These are phyloP conservation scores for Penelope pileata DNA, from an alignment of 2,113 vertebrate species.

Conservation along the genomic window DNA sequence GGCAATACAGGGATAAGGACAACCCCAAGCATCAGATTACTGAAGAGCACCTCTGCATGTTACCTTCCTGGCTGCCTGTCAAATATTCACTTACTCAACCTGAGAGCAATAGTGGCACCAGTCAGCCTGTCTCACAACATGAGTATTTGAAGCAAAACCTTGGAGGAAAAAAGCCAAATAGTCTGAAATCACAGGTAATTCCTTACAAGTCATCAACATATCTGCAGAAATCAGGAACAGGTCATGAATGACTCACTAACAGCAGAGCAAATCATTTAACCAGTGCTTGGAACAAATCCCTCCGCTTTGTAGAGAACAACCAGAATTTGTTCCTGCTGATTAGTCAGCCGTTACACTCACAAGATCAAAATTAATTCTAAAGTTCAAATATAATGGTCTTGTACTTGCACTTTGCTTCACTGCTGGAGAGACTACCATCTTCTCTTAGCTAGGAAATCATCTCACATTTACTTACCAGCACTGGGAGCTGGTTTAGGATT, in stretches of 20 bases:
- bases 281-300: not conserved
- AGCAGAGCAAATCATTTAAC: slow-evolving; percentile 38
- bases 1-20: not conserved
- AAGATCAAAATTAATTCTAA: slow-evolving; percentile 30
- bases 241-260: slow-evolving; percentile 49
- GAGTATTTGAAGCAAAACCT: slow-evolving; percentile 18
- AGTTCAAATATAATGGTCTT: slow-evolving; percentile 46
- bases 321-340: slow-evolving; percentile 43
- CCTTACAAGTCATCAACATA: not conserved
- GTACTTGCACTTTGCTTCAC: not conserved
- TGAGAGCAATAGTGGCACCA: not conserved
- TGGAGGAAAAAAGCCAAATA: not conserved
- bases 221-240: slow-evolving; percentile 21
- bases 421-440: not conserved
- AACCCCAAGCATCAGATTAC: not conserved
- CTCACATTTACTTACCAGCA: not conserved
- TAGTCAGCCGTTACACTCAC: slow-evolving; percentile 46
- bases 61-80: not conserved
- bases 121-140: not conserved
- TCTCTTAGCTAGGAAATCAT: not conserved
- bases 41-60: not conserved
- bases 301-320: not conserved
- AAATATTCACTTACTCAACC: not conserved
- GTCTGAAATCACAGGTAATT: slow-evolving; percentile 28
- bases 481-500: not conserved